These are phyloP conservation scores for Philhelius pedissequus DNA, from an alignment of 2,888 invertebrate genomes.

Conservation along the genomic window DNA sequence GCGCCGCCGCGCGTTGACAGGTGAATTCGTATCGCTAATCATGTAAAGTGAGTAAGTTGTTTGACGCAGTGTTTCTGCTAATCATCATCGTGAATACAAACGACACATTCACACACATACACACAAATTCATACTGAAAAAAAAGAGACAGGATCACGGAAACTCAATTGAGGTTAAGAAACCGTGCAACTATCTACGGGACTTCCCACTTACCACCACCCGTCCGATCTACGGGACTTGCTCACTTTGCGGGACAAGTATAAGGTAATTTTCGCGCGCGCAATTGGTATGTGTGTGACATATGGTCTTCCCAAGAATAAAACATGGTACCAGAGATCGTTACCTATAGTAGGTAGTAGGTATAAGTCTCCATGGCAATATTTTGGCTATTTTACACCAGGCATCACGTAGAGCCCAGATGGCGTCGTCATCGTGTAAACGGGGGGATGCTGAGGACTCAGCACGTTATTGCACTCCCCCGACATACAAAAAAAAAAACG, in stretches of 20 bases:
- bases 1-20: slow-evolving; percentile 51
- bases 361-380: neutral
- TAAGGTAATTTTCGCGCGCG: slow-evolving; percentile 37
- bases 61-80: slow-evolving; percentile 50
- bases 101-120: neutral
- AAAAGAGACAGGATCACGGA: slow-evolving; percentile 58
- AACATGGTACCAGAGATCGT: slow-evolving; percentile 47
- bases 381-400: slow-evolving; percentile 38
- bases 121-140: neutral
- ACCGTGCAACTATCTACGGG: slow-evolving; percentile 40
- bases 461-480: slow-evolving; percentile 60
- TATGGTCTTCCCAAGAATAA: slow-evolving; percentile 40
- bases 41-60: slow-evolving; percentile 65
- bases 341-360: neutral
- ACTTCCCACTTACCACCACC: too few relatives aligned
- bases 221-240: neutral
- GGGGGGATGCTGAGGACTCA: slow-evolving; percentile 12
- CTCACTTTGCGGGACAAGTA: slow-evolving; percentile 39
- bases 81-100: slow-evolving; percentile 13
- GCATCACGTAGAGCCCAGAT: slow-evolving; percentile 36
- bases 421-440: slow-evolving; percentile 24
- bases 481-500: neutral
- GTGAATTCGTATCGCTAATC: slow-evolving; percentile 62
- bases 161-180: slow-evolving; percentile 53
- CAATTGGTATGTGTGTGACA: slow-evolving; percentile 63